These are phyloP conservation scores for Semnornis frantzii DNA, from an alignment of 2,113 vertebrate species.

Conservation along the genomic window DNA sequence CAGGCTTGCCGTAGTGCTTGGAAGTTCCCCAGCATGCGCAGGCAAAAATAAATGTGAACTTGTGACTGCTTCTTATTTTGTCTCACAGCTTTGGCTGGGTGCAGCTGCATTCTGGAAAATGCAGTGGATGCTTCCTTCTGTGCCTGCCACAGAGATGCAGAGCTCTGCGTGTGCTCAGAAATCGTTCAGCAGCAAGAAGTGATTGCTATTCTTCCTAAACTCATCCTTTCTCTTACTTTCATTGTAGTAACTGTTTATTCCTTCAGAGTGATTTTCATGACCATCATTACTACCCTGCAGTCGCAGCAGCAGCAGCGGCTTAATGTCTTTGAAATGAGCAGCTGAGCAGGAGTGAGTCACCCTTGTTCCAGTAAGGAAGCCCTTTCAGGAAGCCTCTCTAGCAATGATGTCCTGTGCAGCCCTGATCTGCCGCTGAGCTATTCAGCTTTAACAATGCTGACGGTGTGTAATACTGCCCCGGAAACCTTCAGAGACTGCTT, in stretches of 20 bases:
- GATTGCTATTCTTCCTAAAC: not conserved
- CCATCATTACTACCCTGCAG: not conserved
- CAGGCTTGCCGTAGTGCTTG: not conserved
- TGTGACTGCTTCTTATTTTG: not conserved
- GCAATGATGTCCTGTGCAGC: conserved; percentile 18
- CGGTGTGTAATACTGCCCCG: conserved; percentile 34
- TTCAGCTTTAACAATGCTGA: conserved; percentile 39
- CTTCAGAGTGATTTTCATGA: not conserved
- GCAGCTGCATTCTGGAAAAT: not conserved
- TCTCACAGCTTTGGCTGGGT: not conserved
- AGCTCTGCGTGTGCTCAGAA: not conserved
- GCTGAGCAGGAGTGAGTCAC: conserved; percentile 14
- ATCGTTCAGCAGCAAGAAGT: not conserved
- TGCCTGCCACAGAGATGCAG: not conserved
- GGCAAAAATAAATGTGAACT: not conserved
- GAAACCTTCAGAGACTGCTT: conserved; percentile 21
- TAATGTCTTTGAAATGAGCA: not conserved
- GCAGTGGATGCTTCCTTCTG: not conserved
- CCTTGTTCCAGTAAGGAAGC: conserved; percentile 31
- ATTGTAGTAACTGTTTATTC: not conserved
- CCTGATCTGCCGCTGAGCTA: not conserved
- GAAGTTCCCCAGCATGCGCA: not conserved
- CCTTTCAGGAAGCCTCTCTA: conserved; percentile 51
- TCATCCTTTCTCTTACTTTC: not conserved
- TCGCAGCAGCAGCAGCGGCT: not conserved